phyloP scores from a whole-genome alignment of 2,797 vertebrate genomes.

The Varecia variegata region DNA sequence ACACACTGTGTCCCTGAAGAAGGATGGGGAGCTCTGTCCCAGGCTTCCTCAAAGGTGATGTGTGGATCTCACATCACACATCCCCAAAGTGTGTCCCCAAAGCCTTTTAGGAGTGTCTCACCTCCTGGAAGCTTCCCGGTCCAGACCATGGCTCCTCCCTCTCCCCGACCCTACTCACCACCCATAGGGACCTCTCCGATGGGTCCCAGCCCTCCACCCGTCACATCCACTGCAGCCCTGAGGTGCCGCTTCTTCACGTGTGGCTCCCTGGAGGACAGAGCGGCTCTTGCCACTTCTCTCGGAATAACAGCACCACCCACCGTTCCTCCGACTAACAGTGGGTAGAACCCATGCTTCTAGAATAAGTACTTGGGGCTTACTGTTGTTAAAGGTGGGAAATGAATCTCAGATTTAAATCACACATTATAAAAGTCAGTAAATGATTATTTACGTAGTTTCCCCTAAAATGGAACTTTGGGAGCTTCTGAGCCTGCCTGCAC shows the following conservation, averaged over 20 bases:
- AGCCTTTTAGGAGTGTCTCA: not conserved
- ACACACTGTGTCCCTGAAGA: not conserved
- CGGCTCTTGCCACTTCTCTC: not conserved
- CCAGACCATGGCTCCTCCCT: not conserved
- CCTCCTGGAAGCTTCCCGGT: not conserved
- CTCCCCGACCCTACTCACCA: not conserved
- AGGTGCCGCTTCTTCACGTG: not conserved
- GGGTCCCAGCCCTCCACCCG: not conserved
- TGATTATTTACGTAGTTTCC: not conserved
- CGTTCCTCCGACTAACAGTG: not conserved
- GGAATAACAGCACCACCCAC: not conserved
- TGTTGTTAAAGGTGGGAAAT: not conserved
- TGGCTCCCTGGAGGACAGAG: not conserved
- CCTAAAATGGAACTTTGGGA: not conserved
- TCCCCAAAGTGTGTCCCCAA: not conserved
- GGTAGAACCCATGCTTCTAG: not conserved
- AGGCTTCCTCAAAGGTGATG: not conserved
- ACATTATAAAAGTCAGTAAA: not conserved
- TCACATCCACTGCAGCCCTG: not conserved
- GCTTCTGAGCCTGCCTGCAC: not conserved
- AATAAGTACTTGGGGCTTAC: not conserved
- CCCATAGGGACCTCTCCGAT: accelerated
- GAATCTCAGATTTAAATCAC: not conserved
- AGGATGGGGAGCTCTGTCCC: not conserved
- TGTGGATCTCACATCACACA: accelerated